These are phyloP conservation scores for Psilopogon haemacephalus DNA, from an alignment of 2,113 vertebrate genomes.

Conservation along the genomic window DNA sequence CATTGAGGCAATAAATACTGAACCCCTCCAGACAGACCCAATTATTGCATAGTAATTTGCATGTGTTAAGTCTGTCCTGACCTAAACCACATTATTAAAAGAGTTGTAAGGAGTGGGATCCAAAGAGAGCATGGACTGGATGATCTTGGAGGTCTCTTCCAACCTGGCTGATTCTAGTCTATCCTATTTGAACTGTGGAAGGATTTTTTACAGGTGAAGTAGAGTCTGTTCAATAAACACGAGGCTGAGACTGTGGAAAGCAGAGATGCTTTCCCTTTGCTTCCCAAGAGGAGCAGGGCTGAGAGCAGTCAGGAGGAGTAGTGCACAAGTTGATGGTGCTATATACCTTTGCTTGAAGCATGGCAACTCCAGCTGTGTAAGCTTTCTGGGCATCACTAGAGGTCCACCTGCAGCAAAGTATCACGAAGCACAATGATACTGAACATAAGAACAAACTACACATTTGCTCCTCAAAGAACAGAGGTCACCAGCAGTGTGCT, in stretches of 20 bases:
- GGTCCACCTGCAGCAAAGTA: not conserved
- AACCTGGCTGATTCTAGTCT: too few species aligned
- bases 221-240: too few species aligned
- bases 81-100: not conserved
- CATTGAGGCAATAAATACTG: not conserved
- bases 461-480: not conserved
- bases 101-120: too few species aligned
- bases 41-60: not conserved
- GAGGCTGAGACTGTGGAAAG: too few species aligned
- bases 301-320: not conserved
- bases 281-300: not conserved
- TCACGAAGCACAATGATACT: not conserved
- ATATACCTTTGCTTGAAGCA: not conserved
- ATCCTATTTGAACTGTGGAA: too few species aligned
- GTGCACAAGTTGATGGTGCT: fast-evolving
- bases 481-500: not conserved
- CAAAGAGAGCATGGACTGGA: not conserved
- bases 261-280: not conserved
- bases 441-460: not conserved
- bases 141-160: too few species aligned
- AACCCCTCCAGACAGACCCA: not conserved
- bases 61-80: not conserved
- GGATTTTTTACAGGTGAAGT: too few species aligned
- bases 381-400: not conserved
- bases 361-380: not conserved